These are phyloP conservation scores for Pungitius pungitius DNA, from an alignment of 2,113 vertebrate species.

Conservation along the genomic window DNA sequence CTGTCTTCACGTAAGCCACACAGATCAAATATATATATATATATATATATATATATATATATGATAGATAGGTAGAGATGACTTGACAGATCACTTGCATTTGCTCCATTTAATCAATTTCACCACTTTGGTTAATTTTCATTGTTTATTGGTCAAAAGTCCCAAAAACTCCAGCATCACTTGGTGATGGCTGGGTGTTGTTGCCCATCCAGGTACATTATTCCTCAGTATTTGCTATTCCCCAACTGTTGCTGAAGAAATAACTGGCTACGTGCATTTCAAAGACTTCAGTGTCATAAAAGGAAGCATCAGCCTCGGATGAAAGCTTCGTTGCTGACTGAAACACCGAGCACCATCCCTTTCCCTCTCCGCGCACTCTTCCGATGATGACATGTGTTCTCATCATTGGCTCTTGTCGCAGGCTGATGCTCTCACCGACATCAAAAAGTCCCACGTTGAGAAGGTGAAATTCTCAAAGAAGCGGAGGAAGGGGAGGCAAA, in stretches of 20 bases:
- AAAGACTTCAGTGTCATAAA: slow-evolving; percentile 59
- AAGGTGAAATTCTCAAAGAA: slow-evolving; percentile 58
- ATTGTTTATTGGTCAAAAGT: neutral
- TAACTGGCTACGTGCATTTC: slow-evolving; percentile 57
- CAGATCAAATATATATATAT: slow-evolving; percentile 2
- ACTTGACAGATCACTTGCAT: neutral
- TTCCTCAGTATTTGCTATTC: slow-evolving; percentile 12
- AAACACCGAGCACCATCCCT: slow-evolving; percentile 36
- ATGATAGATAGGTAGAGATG: no score
- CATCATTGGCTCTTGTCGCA: slow-evolving; percentile 69
- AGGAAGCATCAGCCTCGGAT: slow-evolving; percentile 50
- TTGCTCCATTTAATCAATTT: slow-evolving; percentile 10
- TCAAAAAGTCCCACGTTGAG: slow-evolving; percentile 70
- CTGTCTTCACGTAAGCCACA: neutral
- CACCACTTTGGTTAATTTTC: neutral
- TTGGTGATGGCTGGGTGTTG: neutral
- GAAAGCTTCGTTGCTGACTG: slow-evolving; percentile 61
- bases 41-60: slow-evolving; percentile 6
- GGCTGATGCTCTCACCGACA: slow-evolving; percentile 46
- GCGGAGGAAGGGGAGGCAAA: slow-evolving; percentile 40
- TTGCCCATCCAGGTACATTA: slow-evolving; percentile 10
- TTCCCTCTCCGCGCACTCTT: slow-evolving; percentile 39
- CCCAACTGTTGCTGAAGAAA: slow-evolving; percentile 29
- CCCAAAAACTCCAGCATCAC: slow-evolving; percentile 23
- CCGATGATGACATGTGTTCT: slow-evolving; percentile 70